Base-by-base conservation (phyloP, 1,140 invertebrate genomes). In the Ditylenchus dipsaci region DNA sequence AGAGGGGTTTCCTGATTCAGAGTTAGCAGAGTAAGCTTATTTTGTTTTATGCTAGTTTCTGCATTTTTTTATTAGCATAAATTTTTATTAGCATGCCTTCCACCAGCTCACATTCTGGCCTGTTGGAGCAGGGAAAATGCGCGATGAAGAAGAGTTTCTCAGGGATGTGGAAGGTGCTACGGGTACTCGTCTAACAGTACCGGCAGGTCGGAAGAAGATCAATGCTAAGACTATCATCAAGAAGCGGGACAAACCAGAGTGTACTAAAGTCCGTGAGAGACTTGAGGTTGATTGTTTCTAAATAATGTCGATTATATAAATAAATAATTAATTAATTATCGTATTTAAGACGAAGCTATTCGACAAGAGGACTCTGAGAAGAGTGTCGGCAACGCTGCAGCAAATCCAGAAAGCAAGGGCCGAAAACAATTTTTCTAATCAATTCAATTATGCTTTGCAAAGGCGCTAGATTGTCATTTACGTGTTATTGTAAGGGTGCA, bases 81-180 rank as follows among this genome's bases (percentile, higher is more conserved):
- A 42, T 71, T 53, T 8, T 65, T 67, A 45, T 1, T 5, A 13
- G 1, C 8, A 59, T 11, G 0, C n/a, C 8, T 17, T 15, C 29
- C 15, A 47, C 42, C 23, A 17, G 29, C 11, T 72, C n/a, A 47
- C 72, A 76, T n/a, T 9, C 56, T 21, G 49, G 3, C 49, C 56
- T 38, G 29, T 65, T 45, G 26, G 42, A 29, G 56, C 66, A 73
- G 21, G 17, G 30, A 58, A 30, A 19, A 68, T 63, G 27, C 26
- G 67, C 27, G 74, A 78, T 1, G 76, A 81, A 63, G 26, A 27
- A 42, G 76, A 76, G 8, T 78, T 63, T 53, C 27, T 78, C 9
- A 75, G 64, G 15, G 76, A 81, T 47, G 33, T 77, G 17, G 78
- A 80, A 64, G 60, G 42, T n/a, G 77, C 74, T 30, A 73, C 68